Percentiles rank a stretch among this genome's conserved stretches.
Evolutionary conservation across 2,888 invertebrate species (phyloP).

Genomic region (Eupithecia subfuscata): DNA sequence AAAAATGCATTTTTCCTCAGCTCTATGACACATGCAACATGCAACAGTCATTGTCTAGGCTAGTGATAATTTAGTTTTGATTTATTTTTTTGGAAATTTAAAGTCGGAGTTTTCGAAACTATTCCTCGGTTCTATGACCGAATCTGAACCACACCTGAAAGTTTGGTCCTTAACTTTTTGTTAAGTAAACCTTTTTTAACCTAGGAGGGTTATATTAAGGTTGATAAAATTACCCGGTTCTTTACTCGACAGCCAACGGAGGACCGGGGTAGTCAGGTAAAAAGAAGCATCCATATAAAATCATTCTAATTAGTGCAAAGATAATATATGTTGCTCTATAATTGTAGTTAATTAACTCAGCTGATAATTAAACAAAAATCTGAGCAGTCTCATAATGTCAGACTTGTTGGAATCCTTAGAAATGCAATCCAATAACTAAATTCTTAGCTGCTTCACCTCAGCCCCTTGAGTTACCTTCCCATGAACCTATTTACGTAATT

Average conservation of each 20-base stretch:
- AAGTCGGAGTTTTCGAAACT: no score
- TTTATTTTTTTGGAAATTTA: no score
- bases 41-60: no score
- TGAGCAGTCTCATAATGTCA: conserved; percentile 38
- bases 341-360: not conserved
- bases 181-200: not conserved
- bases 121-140: no score
- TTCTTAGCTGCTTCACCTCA: conserved; percentile 29
- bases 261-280: not conserved
- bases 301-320: not conserved
- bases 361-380: conserved; percentile 32
- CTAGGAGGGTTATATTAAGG: no score
- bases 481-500: conserved; percentile 32
- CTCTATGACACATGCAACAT: no score
- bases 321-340: not conserved
- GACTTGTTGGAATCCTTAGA: conserved; percentile 57
- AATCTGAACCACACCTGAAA: no score
- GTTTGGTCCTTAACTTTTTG: no score
- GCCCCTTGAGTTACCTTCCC: conserved; percentile 35
- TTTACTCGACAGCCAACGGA: not conserved
- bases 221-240: no score
- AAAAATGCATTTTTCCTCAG: no score
- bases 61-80: no score
- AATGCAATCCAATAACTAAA: conserved; percentile 63
- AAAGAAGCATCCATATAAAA: not conserved